These are phyloP conservation scores for Operophtera brumata DNA, from an alignment of 2,888 invertebrate genomes.

Conservation along the genomic window DNA sequence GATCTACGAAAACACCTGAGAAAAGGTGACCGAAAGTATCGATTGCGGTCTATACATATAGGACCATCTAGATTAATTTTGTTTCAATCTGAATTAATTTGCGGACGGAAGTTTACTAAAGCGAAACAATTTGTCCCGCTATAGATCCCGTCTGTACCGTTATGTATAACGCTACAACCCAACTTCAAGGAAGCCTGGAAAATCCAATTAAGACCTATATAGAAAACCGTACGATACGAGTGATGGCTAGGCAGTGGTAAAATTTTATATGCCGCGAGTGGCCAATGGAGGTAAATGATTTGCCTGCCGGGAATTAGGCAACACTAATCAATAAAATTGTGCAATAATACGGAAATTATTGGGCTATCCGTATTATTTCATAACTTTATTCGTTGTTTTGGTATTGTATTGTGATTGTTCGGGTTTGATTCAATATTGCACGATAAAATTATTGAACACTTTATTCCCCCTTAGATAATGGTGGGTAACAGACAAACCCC, in stretches of 20 bases:
- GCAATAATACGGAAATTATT: no score
- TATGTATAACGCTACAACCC: slow-evolving; percentile 30
- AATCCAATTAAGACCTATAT: slow-evolving; percentile 42
- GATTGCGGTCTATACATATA: neutral
- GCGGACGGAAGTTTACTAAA: slow-evolving; percentile 38
- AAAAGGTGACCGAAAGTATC: slow-evolving; percentile 3
- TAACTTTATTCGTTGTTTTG: no score
- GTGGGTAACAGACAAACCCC: slow-evolving; percentile 3
- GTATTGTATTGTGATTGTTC: no score
- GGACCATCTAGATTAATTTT: slow-evolving; percentile 9
- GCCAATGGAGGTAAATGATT: slow-evolving; percentile 31
- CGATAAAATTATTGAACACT: no score
- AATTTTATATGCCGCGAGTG: slow-evolving; percentile 30
- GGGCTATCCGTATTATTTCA: no score
- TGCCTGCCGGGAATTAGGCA: slow-evolving; percentile 39
- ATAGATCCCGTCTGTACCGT: slow-evolving; percentile 33
- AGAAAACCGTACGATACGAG: slow-evolving; percentile 25
- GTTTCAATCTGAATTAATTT: slow-evolving; percentile 42
- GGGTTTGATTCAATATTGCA: no score
- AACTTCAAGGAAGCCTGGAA: slow-evolving; percentile 42
- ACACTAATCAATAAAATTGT: no score
- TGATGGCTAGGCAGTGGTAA: slow-evolving; percentile 20
- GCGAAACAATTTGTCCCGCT: slow-evolving; percentile 41
- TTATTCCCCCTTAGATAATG: slow-evolving; percentile 39
- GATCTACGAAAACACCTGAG: slow-evolving; percentile 19